Conservation (phyloP, 2,888 invertebrate species). For the Enchytraeus crypticus region DNA sequence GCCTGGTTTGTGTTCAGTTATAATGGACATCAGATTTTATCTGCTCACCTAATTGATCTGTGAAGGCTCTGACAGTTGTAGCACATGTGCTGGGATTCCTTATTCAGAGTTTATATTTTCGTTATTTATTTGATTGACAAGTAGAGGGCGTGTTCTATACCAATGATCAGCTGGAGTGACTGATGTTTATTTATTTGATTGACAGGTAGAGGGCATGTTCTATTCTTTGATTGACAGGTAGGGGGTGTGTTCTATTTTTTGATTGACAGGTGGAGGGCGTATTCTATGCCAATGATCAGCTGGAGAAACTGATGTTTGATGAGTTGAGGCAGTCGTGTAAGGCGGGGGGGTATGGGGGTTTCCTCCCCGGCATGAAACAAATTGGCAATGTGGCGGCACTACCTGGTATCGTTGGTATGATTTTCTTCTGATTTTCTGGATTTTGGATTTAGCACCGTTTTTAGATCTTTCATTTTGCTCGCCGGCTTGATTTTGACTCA, state of each 20-base stretch:
- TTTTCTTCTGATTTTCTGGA: neutral
- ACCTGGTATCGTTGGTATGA: constrained; percentile 76
- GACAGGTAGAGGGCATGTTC: constrained; percentile 84
- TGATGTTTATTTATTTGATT: constrained; percentile 92
- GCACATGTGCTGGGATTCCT: no score
- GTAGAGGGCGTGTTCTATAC: constrained; percentile 97
- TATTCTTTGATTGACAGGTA: no score
- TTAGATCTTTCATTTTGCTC: no score
- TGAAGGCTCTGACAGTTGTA: no score
- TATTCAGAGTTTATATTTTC: no score
- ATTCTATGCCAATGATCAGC: constrained; percentile 83
- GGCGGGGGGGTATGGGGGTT: constrained; percentile 80
- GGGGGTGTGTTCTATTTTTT: no score
- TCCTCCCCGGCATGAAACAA: constrained; percentile 95
- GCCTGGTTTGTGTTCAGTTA: no score
- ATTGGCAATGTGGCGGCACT: constrained; percentile 97
- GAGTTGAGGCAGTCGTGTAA: constrained; percentile 83
- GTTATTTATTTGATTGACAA: constrained; percentile 50
- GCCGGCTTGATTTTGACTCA: no score
- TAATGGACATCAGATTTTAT: no score
- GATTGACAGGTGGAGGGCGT: constrained; percentile 80
- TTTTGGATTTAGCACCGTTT: no score
- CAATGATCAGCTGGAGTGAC: constrained; percentile 75
- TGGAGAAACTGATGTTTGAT: constrained; percentile 94
- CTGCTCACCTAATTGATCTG: no score